phyloP scores from a whole-genome alignment of 2,113 vertebrate genomes.

The Scophthalmus maximus region DNA sequence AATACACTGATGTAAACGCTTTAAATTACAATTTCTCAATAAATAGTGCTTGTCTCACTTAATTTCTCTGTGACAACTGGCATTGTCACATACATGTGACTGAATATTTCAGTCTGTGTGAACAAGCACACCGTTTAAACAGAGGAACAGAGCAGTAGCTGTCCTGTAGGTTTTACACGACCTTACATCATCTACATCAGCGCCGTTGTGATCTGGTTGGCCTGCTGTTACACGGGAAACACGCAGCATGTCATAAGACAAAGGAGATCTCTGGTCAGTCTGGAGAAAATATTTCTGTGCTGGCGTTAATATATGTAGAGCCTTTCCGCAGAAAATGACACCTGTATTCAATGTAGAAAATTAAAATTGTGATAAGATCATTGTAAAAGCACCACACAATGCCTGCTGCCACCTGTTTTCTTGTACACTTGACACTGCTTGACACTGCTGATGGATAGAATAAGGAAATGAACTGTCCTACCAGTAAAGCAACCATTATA shows the following conservation, averaged over 20 bases:
- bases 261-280: slow-evolving; percentile 13
- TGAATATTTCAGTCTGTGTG: not conserved
- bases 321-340: not conserved
- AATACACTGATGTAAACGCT: not conserved
- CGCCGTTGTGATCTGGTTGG: slow-evolving; percentile 4
- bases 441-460: slow-evolving; percentile 51
- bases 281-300: no score
- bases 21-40: not conserved
- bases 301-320: not conserved
- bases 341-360: not conserved
- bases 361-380: not conserved
- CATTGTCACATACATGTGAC: no score
- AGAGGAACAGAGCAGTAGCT: not conserved
- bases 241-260: slow-evolving; percentile 29
- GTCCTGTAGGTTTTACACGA: slow-evolving; percentile 56
- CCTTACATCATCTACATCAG: slow-evolving; percentile 67
- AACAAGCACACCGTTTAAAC: not conserved
- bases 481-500: slow-evolving; percentile 5
- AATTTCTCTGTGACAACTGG: not conserved
- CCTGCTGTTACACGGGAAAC: slow-evolving; percentile 35
- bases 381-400: slow-evolving; percentile 1
- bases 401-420: not conserved
- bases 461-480: slow-evolving; percentile 60
- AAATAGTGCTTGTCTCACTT: not conserved
- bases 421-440: slow-evolving; percentile 13